A percentile compares a stretch with the other conserved stretches of the same genome.
These are phyloP conservation scores for Aphelocoma californica DNA, from an alignment of 2,797 vertebrate species.

Conservation along the genomic window DNA sequence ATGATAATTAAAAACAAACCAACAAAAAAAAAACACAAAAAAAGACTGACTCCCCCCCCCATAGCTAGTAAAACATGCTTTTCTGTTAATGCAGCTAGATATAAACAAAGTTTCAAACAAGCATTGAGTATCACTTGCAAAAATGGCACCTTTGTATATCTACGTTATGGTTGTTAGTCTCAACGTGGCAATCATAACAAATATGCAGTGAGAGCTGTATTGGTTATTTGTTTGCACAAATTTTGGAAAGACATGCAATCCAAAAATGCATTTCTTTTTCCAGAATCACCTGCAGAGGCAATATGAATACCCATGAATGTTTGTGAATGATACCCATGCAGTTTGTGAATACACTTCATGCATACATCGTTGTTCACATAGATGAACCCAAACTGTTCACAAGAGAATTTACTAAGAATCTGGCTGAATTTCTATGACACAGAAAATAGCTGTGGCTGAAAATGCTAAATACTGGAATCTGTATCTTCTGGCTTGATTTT, in stretches of 20 bases:
- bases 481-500: neutral
- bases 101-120: neutral
- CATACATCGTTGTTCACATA: neutral
- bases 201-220: neutral
- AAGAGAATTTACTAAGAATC: neutral
- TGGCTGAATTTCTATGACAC: neutral
- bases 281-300: neutral
- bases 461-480: neutral
- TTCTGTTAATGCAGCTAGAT: neutral
- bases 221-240: neutral
- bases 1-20: neutral
- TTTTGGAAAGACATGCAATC: neutral
- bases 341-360: neutral
- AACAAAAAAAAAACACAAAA: neutral
- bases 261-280: neutral
- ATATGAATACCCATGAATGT: neutral
- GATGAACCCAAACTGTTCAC: neutral
- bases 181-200: neutral
- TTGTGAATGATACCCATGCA: neutral
- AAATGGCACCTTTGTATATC: neutral
- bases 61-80: neutral
- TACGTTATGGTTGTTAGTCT: neutral
- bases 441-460: neutral
- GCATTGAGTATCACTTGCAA: neutral
- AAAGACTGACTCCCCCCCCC: neutral